phyloP scores from a whole-genome alignment of 2,113 vertebrate genomes.

The Cheirogaleus medius region DNA sequence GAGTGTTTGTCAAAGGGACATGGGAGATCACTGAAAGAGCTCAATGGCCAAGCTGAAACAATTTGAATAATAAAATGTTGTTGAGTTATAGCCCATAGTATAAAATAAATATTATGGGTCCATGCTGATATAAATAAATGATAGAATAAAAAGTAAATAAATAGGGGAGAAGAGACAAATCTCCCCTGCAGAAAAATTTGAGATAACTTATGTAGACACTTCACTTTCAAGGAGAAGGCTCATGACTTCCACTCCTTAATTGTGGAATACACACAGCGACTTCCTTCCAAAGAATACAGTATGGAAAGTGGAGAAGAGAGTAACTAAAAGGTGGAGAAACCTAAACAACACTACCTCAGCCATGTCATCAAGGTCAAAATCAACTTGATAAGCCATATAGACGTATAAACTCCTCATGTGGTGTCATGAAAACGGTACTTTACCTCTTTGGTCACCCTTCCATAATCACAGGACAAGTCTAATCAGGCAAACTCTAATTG shows the following conservation, averaged over 20 bases:
- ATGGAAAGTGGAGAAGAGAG: too few relatives aligned
- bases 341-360: neutral
- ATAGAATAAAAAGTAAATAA: neutral
- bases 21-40: neutral
- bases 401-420: neutral
- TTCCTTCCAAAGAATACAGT: neutral
- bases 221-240: neutral
- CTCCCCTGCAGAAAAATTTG: neutral
- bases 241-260: neutral
- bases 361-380: neutral
- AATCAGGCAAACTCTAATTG: neutral
- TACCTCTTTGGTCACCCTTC: neutral
- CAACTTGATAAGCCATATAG: neutral
- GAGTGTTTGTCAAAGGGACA: neutral
- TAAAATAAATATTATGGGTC: neutral
- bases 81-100: neutral
- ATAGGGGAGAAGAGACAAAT: neutral
- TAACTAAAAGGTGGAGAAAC: neutral
- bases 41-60: neutral
- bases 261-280: neutral
- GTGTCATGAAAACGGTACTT: neutral
- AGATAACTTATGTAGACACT: neutral
- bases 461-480: neutral
- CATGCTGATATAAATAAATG: neutral
- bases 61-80: neutral